Percentiles rank a stretch among this genome's conserved stretches.
These are phyloP conservation scores for Pterobdella sp. DNA, from an alignment of 2,888 invertebrate genomes.

Conservation along the genomic window DNA sequence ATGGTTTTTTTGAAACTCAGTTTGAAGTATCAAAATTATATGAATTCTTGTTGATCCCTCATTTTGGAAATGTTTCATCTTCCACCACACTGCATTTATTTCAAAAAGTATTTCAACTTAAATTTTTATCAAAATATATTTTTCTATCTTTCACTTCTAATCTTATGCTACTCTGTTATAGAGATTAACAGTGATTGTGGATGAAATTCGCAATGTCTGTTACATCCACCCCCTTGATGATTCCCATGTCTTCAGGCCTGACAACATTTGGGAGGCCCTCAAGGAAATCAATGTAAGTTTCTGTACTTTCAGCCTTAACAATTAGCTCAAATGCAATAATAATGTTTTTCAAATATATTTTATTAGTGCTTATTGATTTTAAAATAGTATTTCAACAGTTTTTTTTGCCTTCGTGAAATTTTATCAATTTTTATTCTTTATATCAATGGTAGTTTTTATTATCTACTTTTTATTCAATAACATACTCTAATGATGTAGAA, in stretches of 20 bases:
- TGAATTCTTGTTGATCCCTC: conserved; percentile 3
- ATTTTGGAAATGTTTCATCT: neutral
- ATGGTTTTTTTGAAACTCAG: neutral
- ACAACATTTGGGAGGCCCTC: conserved; percentile 3
- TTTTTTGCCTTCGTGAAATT: too few relatives aligned
- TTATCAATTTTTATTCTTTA: too few relatives aligned
- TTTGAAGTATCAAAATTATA: conserved; percentile 5
- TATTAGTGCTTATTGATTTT: too few relatives aligned
- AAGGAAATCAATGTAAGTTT: neutral
- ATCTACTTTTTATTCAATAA: too few relatives aligned
- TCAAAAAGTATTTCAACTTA: too few relatives aligned
- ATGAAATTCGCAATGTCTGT: neutral
- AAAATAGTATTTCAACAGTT: too few relatives aligned
- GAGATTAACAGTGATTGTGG: neutral
- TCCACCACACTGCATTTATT: conserved; percentile 17
- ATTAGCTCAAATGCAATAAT: too few relatives aligned
- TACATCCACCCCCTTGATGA: neutral
- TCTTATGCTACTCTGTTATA: neutral
- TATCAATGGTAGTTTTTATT: too few relatives aligned
- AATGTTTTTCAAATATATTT: too few relatives aligned
- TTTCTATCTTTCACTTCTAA: neutral
- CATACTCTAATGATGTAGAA: too few relatives aligned
- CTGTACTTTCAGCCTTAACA: too few relatives aligned
- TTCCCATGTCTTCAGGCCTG: conserved; percentile 5
- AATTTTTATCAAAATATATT: too few relatives aligned